Evolutionary conservation across 2,113 vertebrate species (phyloP), one percentile per base, ranked within the genome.

Genomic region (Nerophis ophidion): DNA sequence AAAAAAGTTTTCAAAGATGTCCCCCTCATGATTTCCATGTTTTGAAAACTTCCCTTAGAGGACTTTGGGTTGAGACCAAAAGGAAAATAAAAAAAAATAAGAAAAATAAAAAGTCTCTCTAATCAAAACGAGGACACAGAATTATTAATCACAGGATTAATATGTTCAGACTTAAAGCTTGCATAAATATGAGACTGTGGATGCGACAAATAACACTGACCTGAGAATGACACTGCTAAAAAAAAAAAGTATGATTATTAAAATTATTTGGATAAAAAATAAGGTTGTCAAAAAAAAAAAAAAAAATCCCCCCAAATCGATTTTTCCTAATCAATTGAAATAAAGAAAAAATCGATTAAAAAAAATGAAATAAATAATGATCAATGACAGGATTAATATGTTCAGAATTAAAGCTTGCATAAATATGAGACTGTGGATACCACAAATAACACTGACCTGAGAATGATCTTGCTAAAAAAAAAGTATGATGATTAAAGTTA

Each of bases 131-230:
- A 40, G 11, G 17, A 19, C 38, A 70, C 45, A 61, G 62, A 76
- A 68, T 81, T 44, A 78, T 77, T 72, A 61, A 74, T 68, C 66
- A 69, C 45, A 45, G 60, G 61, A 59, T 57, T 69, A 36, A 48
- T 68, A 71, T 74, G 77, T 76, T 71, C 50, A 74, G 77, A 79
- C 80, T 76, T 71, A 78, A 68, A 74, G 55, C 52, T 61, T 61
- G 57, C 66, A 59, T 44, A 44, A 3, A 76, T 64, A 58, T 65
- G 67, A 57, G 6, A 65, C 8, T 63, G 47, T 66, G 55, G 63
- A 67, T 61, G 57, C 14, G 11, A 35, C 61, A 46, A 56, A 73
- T 38, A 3, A 5, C 33, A 50, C 42, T 12, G 33, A 38, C 61
- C 15, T 50, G 7, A 57, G 42, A 26, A 26, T 47, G 10, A 61